A percentile compares a stretch with the other conserved stretches of the same genome.
phyloP scores from a whole-genome alignment of 2,113 vertebrate genomes.

The Phoxinus phoxinus region DNA sequence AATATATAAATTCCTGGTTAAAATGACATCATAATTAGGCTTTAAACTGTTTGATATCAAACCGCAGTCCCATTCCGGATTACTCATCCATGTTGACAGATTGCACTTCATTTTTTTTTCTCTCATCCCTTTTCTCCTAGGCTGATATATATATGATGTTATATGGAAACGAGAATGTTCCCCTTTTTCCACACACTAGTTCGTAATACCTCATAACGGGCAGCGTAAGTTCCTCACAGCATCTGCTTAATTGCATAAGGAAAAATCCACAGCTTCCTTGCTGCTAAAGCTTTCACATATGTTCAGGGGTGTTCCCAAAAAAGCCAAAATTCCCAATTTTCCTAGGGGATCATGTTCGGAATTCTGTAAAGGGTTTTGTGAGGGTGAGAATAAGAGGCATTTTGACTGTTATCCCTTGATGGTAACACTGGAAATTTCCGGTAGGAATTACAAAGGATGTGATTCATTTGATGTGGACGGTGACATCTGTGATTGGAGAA shows the following conservation, averaged over 20 bases:
- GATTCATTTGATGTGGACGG: neutral
- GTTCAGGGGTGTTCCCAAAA: constrained; percentile 39
- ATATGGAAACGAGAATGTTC: neutral
- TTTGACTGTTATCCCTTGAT: neutral
- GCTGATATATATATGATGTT: neutral
- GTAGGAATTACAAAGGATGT: neutral
- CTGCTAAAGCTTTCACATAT: constrained; percentile 43
- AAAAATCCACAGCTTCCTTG: constrained; percentile 15
- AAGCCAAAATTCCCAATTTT: constrained; percentile 11
- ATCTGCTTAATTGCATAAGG: constrained; percentile 23
- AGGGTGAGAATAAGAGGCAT: neutral
- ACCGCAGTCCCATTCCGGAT: neutral
- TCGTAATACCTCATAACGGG: neutral
- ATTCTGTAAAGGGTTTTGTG: constrained; percentile 26
- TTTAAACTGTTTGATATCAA: neutral
- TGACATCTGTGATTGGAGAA: constrained; percentile 39
- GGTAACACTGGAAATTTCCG: neutral
- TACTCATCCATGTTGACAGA: neutral
- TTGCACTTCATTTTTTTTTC: neutral
- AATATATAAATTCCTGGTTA: constrained; percentile 46
- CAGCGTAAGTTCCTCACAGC: neutral
- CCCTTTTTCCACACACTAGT: neutral
- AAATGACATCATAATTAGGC: constrained; percentile 51
- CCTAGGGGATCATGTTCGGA: neutral
- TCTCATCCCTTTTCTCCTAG: constrained; percentile 11